Percentiles rank a stretch among this genome's conserved stretches.
These are phyloP conservation scores for Drosophila setifemur DNA, from an alignment of 1,140 invertebrate genomes.

Conservation along the genomic window DNA sequence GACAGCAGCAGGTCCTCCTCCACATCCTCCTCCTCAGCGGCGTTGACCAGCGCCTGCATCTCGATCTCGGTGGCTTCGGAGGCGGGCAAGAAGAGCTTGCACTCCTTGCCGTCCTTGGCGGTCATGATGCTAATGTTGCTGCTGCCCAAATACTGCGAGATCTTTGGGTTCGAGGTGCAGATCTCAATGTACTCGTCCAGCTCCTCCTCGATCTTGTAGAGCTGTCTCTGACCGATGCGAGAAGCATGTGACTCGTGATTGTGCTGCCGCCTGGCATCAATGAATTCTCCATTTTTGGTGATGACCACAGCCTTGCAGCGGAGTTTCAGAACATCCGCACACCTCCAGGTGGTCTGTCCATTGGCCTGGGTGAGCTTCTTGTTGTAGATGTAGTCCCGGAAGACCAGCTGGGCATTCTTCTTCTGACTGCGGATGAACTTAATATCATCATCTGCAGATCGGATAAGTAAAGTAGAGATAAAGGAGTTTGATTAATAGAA, in stretches of 20 bases:
- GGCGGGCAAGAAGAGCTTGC: slow-evolving; percentile 65
- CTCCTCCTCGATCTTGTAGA: slow-evolving; percentile 67
- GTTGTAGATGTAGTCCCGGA: slow-evolving; percentile 71
- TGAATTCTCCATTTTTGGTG: slow-evolving; percentile 58
- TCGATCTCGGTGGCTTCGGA: slow-evolving; percentile 68
- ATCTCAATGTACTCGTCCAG: slow-evolving; percentile 76
- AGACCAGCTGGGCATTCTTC: slow-evolving; percentile 76
- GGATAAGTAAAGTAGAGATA: background rate
- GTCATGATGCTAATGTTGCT: slow-evolving; percentile 73
- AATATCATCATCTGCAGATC: slow-evolving; percentile 34
- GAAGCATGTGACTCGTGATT: slow-evolving; percentile 57
- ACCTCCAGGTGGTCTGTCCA: slow-evolving; percentile 77
- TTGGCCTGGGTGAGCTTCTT: slow-evolving; percentile 78
- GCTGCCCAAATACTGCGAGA: slow-evolving; percentile 67
- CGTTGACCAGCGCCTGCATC: slow-evolving; percentile 59
- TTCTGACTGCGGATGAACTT: slow-evolving; percentile 76
- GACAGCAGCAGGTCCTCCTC: slow-evolving; percentile 18
- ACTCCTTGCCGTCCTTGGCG: slow-evolving; percentile 71
- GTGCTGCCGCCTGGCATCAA: slow-evolving; percentile 57
- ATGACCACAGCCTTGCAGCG: slow-evolving; percentile 77
- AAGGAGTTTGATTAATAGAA: slow-evolving; percentile 8
- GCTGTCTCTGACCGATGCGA: slow-evolving; percentile 60
- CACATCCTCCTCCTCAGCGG: slow-evolving; percentile 32
- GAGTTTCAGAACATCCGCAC: slow-evolving; percentile 65
- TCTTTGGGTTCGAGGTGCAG: slow-evolving; percentile 62